Conservation (phyloP, 2,113 vertebrate species). For the Erythrolamprus reginae region DNA sequence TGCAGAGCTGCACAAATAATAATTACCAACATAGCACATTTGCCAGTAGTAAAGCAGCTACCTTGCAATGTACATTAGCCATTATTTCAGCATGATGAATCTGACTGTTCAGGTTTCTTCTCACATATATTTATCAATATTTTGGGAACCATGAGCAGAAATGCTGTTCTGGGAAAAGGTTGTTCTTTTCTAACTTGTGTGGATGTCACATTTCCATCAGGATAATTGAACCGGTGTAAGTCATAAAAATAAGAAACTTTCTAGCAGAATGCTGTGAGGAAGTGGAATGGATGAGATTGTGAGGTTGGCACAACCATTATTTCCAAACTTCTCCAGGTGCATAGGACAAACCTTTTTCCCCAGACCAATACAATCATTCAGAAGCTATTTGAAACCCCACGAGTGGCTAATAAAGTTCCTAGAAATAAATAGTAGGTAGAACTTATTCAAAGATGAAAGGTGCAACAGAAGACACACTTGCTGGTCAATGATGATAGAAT, state of each 20-base stretch:
- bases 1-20: slow-evolving; percentile 68
- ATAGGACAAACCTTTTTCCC: neutral
- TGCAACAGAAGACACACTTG: neutral
- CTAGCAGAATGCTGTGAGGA: neutral
- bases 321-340: neutral
- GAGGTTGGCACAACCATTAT: neutral
- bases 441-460: neutral
- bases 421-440: neutral
- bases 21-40: slow-evolving; percentile 63
- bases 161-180: slow-evolving; percentile 61
- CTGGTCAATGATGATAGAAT: neutral
- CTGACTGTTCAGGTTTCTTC: slow-evolving; percentile 31
- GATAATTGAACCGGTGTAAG: slow-evolving; percentile 27
- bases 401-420: neutral
- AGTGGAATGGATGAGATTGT: neutral
- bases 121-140: slow-evolving; percentile 47
- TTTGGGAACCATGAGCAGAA: slow-evolving; percentile 47
- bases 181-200: slow-evolving; percentile 35
- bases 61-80: slow-evolving; percentile 42
- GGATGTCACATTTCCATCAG: slow-evolving; percentile 13
- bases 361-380: neutral
- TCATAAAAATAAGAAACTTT: neutral
- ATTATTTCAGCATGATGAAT: slow-evolving; percentile 43
- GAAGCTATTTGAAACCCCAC: neutral
- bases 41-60: slow-evolving; percentile 52